A percentile compares a stretch with the other conserved stretches of the same genome.
These are phyloP conservation scores for Cerastoderma edule DNA, from an alignment of 2,888 invertebrate genomes.

Conservation along the genomic window DNA sequence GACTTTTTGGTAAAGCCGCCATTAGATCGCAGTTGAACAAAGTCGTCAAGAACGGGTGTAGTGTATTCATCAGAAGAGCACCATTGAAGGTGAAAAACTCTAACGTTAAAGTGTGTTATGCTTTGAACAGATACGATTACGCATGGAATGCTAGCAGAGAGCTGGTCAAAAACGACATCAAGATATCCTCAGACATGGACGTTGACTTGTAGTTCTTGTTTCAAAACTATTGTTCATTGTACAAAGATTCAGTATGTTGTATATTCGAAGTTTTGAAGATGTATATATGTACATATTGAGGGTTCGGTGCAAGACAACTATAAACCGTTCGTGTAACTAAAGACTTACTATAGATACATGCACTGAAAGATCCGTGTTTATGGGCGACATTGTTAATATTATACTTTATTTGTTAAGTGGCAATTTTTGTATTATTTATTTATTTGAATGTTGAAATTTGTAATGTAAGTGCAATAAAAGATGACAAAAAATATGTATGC, in stretches of 20 bases:
- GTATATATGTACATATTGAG: not conserved
- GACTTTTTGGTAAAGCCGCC: conserved; percentile 48
- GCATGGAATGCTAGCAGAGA: conserved; percentile 54
- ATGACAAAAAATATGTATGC: too few species aligned
- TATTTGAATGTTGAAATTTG: too few species aligned
- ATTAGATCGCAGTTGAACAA: conserved; percentile 57
- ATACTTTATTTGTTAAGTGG: too few species aligned
- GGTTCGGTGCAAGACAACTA: not conserved
- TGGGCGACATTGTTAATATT: too few species aligned
- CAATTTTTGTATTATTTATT: too few species aligned
- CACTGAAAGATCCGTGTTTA: not conserved
- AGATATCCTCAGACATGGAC: conserved; percentile 44
- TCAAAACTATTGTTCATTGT: not conserved
- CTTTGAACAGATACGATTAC: conserved; percentile 61
- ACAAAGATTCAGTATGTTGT: not conserved
- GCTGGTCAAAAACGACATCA: conserved; percentile 27
- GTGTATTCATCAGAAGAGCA: conserved; percentile 54
- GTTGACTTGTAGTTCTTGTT: not conserved
- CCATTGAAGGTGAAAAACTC: conserved; percentile 39
- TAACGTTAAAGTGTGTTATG: conserved; percentile 29
- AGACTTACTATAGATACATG: not conserved
- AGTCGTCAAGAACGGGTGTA: conserved; percentile 55
- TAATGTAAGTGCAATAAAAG: too few species aligned
- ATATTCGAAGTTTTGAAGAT: not conserved
- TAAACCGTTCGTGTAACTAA: not conserved